phyloP scores from a whole-genome alignment of 2,797 vertebrate genomes.

The Triplophysa yarkandensis region DNA sequence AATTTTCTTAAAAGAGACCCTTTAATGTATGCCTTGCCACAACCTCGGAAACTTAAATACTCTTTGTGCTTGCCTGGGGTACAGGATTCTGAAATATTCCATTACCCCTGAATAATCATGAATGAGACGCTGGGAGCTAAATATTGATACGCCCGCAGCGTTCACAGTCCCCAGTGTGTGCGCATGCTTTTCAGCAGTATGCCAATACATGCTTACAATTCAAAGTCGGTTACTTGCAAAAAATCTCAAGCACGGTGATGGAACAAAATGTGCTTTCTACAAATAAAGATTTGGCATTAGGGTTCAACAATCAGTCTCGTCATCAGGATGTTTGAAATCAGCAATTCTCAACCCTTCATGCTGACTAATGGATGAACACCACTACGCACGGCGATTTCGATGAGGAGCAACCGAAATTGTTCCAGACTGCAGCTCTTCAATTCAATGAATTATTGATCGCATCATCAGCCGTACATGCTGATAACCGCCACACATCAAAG shows the following conservation, averaged over 20 bases:
- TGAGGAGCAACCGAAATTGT: conserved; percentile 22
- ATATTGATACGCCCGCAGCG: conserved; percentile 54
- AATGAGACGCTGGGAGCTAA: conserved; percentile 57
- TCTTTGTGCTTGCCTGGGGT: conserved; percentile 45
- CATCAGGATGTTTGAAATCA: neutral
- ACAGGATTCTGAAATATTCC: conserved; percentile 57
- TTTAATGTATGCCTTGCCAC: conserved; percentile 27
- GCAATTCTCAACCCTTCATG: neutral
- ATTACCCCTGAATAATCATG: conserved; percentile 63
- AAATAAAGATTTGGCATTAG: neutral
- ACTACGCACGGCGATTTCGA: neutral
- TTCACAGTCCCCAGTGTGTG: conserved; percentile 38
- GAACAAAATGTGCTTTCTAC: conserved; percentile 1
- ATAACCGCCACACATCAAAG: conserved; percentile 55
- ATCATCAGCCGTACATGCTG: conserved; percentile 42
- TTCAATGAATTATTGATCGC: conserved; percentile 56
- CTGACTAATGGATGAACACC: conserved; percentile 18
- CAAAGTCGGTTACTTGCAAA: neutral
- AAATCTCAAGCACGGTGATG: neutral
- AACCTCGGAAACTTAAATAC: conserved; percentile 43
- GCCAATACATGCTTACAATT: conserved; percentile 38
- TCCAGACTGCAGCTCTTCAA: conserved; percentile 47
- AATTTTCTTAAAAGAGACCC: neutral
- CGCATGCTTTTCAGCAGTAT: conserved; percentile 17
- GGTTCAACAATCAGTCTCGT: neutral